Conservation (phyloP, 23 tunicate genomes). For the Diplosoma virens region DNA sequence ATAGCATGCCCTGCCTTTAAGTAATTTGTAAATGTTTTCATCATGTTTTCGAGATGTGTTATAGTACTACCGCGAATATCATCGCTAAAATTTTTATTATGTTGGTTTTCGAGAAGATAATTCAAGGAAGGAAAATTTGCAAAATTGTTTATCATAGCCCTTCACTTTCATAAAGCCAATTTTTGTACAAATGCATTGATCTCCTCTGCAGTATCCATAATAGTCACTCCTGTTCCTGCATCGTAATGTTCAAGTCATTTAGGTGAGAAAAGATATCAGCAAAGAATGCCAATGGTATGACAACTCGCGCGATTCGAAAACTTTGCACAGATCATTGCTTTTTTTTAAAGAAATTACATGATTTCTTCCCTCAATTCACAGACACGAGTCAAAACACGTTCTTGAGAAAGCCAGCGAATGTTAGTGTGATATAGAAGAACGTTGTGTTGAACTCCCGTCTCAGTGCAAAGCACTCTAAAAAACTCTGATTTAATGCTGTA, state of each 20-base stretch:
- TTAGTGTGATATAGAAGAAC: too few relatives aligned
- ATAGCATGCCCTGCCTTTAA: neutral
- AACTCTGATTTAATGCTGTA: too few relatives aligned
- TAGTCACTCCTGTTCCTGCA: slow-evolving; percentile 7
- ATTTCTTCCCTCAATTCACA: too few relatives aligned
- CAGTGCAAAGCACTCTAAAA: too few relatives aligned
- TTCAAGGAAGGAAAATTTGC: neutral
- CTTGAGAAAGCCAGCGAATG: too few relatives aligned
- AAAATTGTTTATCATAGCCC: neutral
- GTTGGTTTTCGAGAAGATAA: neutral
- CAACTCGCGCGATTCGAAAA: neutral
- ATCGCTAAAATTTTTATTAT: neutral
- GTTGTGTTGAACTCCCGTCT: too few relatives aligned
- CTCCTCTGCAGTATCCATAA: neutral
- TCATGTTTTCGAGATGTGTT: neutral
- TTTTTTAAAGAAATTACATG: slow-evolving; percentile 46
- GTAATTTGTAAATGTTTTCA: neutral
- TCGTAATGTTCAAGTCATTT: slow-evolving; percentile 10
- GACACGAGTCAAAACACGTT: too few relatives aligned
- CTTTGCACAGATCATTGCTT: slow-evolving; percentile 2
- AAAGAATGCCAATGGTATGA: neutral
- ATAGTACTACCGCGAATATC: neutral
- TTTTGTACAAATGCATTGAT: neutral
- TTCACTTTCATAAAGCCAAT: neutral
- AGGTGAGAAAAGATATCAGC: slow-evolving; percentile 11